Conservation (phyloP, 2,888 invertebrate genomes). For the Chrysolina oricalcia region DNA sequence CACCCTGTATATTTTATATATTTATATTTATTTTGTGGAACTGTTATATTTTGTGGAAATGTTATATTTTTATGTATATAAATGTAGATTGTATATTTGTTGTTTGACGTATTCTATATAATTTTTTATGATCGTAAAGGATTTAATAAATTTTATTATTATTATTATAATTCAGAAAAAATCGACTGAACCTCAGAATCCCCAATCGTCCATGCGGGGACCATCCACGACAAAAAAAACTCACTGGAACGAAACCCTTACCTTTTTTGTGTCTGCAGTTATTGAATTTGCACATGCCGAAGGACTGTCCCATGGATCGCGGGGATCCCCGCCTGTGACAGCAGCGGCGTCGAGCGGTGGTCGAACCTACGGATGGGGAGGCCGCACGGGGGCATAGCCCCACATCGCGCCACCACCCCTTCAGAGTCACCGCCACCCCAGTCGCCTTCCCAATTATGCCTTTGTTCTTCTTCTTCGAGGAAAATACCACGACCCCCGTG, state of each 20-base stretch:
- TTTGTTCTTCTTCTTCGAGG: constrained; percentile 55
- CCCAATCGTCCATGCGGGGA: too few relatives aligned
- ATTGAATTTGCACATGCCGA: constrained; percentile 88
- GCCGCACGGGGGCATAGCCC: constrained; percentile 71
- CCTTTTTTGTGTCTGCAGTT: constrained; percentile 84
- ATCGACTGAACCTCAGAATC: too few relatives aligned
- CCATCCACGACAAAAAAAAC: too few relatives aligned
- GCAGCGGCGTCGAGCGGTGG: constrained; percentile 59
- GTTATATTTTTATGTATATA: too few relatives aligned
- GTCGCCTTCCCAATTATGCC: constrained; percentile 66
- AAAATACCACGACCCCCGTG: constrained; percentile 37
- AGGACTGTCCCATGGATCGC: constrained; percentile 84
- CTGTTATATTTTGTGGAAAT: too few relatives aligned
- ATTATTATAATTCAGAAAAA: too few relatives aligned
- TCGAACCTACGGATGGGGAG: constrained; percentile 64
- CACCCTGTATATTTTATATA: too few relatives aligned
- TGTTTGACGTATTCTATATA: too few relatives aligned
- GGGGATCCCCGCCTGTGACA: constrained; percentile 61
- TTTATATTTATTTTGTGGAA: too few relatives aligned
- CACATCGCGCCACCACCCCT: constrained; percentile 73
- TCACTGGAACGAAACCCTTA: constrained; percentile 12
- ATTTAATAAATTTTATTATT: too few relatives aligned
- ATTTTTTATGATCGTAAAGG: too few relatives aligned
- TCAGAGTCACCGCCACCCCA: constrained; percentile 71
- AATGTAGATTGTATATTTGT: too few relatives aligned